Evolutionary conservation across 2,888 invertebrate species (phyloP).

Genomic region (Dugesia japonica): DNA sequence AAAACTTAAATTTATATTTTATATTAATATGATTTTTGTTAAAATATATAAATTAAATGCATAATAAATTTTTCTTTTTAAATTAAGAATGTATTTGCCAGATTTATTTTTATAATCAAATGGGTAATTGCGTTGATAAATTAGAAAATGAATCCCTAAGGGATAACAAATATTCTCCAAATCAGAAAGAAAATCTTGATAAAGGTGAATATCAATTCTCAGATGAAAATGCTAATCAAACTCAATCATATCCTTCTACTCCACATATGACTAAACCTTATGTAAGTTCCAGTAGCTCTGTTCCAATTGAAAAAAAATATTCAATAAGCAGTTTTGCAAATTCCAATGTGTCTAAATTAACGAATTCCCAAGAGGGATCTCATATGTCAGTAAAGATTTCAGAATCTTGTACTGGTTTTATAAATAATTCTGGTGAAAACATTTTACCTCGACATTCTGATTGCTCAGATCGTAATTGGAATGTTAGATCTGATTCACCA

Average conservation of each 20-base stretch:
- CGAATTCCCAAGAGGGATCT: conserved; percentile 4
- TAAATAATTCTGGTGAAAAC: neutral
- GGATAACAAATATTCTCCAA: neutral
- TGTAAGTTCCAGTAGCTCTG: conserved; percentile 5
- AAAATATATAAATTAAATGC: neutral
- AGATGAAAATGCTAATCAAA: conserved; percentile 1
- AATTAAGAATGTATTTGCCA: neutral
- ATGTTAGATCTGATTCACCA: neutral
- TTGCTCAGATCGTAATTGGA: neutral
- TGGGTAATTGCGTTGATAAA: conserved; percentile 4
- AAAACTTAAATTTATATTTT: no score
- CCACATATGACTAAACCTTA: neutral
- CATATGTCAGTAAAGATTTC: neutral
- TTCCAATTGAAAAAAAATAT: conserved; percentile 10
- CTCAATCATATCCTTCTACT: conserved; percentile 10
- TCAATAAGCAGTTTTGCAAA: conserved; percentile 4
- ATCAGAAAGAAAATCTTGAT: conserved; percentile 12
- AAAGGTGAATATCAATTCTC: neutral
- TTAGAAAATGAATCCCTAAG: neutral
- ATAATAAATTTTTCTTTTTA: neutral
- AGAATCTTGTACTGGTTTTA: neutral
- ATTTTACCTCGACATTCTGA: neutral
- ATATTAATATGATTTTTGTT: no score
- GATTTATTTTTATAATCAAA: conserved; percentile 3
- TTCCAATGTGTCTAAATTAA: conserved; percentile 8